Percentiles rank a stretch among this genome's conserved stretches.
Evolutionary conservation across 2,888 invertebrate species (phyloP).

Genomic region (Zelleria hepariella): DNA sequence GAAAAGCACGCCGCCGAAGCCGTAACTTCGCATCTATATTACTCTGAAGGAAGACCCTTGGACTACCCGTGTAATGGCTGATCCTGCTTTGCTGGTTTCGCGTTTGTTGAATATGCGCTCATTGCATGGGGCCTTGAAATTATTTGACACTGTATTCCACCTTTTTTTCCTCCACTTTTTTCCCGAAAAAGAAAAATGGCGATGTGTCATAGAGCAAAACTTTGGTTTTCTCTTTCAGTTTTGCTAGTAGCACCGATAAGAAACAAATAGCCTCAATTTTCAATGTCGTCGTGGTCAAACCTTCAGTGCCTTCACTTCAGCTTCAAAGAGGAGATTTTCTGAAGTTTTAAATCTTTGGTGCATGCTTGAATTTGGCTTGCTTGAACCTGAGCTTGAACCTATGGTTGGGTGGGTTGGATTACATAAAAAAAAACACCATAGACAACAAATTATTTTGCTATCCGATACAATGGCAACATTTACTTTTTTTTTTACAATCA

Average conservation of each 20-base stretch:
- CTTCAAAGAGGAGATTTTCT: too few relatives aligned
- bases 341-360: too few relatives aligned
- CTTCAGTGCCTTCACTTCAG: too few relatives aligned
- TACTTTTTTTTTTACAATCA: conserved; percentile 19
- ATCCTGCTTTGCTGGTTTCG: conserved; percentile 51
- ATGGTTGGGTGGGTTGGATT: too few relatives aligned
- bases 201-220: background rate
- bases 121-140: conserved; percentile 54
- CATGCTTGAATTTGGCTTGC: too few relatives aligned
- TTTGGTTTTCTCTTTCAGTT: background rate
- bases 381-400: too few relatives aligned
- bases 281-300: background rate
- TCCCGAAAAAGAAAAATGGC: conserved; percentile 26
- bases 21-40: background rate
- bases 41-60: background rate
- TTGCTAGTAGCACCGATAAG: background rate
- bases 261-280: background rate
- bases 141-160: conserved; percentile 66
- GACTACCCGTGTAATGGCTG: conserved; percentile 24
- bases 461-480: conserved; percentile 11
- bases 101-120: conserved; percentile 64
- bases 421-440: too few relatives aligned
- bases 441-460: too few relatives aligned
- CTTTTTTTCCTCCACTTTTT: conserved; percentile 51
- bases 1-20: background rate